Evolutionary conservation across 2,888 invertebrate genomes (phyloP), one percentile per base, ranked within the genome.

Genomic region (Tenthredo notha): DNA sequence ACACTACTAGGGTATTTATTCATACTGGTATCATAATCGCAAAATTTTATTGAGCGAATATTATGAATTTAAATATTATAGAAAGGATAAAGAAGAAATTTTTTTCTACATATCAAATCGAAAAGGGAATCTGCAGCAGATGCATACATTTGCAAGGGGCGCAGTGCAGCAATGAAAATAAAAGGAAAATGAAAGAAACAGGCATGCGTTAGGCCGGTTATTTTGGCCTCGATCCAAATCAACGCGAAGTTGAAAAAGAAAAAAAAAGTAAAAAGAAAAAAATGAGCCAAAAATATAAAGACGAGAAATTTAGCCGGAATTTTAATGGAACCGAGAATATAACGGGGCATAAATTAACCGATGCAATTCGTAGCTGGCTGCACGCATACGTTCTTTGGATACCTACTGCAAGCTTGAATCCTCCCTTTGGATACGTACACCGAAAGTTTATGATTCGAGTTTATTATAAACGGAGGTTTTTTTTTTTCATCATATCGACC

Each of bases 281-380:
- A 67, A 15, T 15, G 18, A 18, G 33, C 21, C n/a, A 25, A 61
- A 67, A 33, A 67, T 67, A 67, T 33, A 18, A 18, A 33, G 67
- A 67, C 67, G 67, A 61, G 61, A 67, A 33, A 33, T 67, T 67
- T 33, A 5, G 6, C 33, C 67, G 67, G 67, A 67, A 67, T 67
- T 67, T 67, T 67, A 67, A 67, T 67, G 67, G 67, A 67, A 9
- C 33, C 67, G 67, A 67, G 33, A 67, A 67, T 67, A 67, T 67
- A 29, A 33, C 67, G 67, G 67, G 25, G 25, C 25, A 21, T 25
- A 61, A 61, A 61, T 33, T 67, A 67, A 15, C 29, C 67, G 18
- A 29, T 67, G 29, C 29, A 29, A 25, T 67, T 67, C 61, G 61
- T 25, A 25, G 12, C 25, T 3, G 25, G 4, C n/a, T n/a, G n/a